phyloP scores from a whole-genome alignment of 2,797 vertebrate genomes.

The Myotis vivesi region DNA sequence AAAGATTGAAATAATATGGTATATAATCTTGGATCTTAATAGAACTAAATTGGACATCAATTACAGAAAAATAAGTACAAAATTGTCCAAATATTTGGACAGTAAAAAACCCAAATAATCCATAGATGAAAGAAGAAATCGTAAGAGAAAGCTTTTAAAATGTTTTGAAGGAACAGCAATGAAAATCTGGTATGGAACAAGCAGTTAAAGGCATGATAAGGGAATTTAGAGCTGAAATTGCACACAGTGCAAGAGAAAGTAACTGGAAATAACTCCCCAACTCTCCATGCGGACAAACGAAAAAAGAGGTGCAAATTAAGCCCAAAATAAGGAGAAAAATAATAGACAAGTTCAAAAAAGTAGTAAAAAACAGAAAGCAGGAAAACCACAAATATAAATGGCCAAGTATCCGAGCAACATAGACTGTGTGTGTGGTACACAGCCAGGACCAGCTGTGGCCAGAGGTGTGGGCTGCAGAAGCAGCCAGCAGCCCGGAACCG shows the following conservation, averaged over 20 bases:
- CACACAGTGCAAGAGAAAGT: background rate
- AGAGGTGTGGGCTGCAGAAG: background rate
- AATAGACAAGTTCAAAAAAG: background rate
- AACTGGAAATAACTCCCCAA: background rate
- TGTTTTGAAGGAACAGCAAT: background rate
- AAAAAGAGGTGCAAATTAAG: background rate
- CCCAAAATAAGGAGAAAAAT: background rate
- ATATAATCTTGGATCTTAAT: background rate
- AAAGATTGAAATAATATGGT: background rate
- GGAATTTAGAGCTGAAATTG: background rate
- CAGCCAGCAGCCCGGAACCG: background rate
- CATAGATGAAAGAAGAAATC: background rate
- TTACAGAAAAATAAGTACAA: background rate
- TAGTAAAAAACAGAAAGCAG: background rate
- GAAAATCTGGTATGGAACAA: background rate
- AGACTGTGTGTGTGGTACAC: background rate
- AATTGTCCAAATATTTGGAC: background rate
- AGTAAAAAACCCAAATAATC: background rate
- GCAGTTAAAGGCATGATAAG: background rate
- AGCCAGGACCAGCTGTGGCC: too few relatives aligned
- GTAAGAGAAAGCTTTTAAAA: background rate
- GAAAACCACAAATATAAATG: background rate
- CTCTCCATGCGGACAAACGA: background rate
- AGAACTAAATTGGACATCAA: background rate
- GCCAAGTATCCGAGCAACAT: fast-evolving